These are phyloP conservation scores for Drosophila ustulata DNA, from an alignment of 2,888 invertebrate genomes.

Conservation along the genomic window DNA sequence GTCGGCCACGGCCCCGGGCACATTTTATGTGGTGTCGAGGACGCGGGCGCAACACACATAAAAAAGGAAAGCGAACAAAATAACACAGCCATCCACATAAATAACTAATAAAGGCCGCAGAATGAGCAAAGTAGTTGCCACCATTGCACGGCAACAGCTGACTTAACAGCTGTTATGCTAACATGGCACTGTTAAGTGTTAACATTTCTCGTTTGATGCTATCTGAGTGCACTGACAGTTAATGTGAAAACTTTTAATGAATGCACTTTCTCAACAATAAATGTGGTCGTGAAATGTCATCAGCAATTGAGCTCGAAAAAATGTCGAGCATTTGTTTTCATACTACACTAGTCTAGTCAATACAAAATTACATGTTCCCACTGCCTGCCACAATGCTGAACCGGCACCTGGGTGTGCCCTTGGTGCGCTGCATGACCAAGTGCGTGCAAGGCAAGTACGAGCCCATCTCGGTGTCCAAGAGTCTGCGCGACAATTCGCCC, in stretches of 20 bases:
- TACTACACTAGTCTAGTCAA: background rate
- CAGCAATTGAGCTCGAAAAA: background rate
- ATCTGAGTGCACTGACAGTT: too few species aligned
- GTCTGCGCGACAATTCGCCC: slow-evolving; percentile 51
- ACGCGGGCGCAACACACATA: slow-evolving; percentile 1
- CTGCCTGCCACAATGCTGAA: background rate
- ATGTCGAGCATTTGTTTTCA: slow-evolving; percentile 3
- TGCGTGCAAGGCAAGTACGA: slow-evolving; percentile 2
- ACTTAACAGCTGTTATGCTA: background rate
- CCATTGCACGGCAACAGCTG: background rate
- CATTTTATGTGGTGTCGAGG: slow-evolving; percentile 72
- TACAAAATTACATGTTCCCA: slow-evolving; percentile 5
- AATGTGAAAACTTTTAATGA: too few species aligned
- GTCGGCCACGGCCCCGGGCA: slow-evolving; percentile 48
- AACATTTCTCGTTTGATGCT: too few species aligned
- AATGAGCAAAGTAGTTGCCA: background rate
- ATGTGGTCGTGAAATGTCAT: too few species aligned
- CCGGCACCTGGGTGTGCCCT: background rate
- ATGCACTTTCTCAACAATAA: too few species aligned
- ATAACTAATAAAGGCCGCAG: slow-evolving; percentile 70
- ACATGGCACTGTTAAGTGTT: too few species aligned
- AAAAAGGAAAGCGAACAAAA: slow-evolving; percentile 10
- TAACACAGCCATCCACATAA: slow-evolving; percentile 53
- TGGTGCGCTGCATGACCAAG: background rate
- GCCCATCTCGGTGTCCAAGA: slow-evolving; percentile 31